Percentiles rank a stretch among this genome's conserved stretches.
These are phyloP conservation scores for Morpho achilles DNA, from an alignment of 2,888 invertebrate genomes.

Conservation along the genomic window DNA sequence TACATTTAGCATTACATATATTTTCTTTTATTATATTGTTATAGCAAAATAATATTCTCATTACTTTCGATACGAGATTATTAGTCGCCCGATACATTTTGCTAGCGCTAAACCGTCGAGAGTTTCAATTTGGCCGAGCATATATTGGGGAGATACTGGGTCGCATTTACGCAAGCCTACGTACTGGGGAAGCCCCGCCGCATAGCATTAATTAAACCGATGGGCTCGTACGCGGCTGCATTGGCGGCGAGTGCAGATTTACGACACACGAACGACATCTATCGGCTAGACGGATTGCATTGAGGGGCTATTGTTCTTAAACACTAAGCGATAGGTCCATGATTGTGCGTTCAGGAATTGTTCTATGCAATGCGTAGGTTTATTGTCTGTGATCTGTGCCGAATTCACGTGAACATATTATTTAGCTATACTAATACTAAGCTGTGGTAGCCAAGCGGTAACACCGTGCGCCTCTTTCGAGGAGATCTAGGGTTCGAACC, in stretches of 20 bases:
- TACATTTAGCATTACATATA: too few species aligned
- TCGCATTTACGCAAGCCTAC: background rate
- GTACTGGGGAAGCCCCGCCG: slow-evolving; percentile 49
- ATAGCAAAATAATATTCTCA: too few species aligned
- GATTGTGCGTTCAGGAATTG: slow-evolving; percentile 42
- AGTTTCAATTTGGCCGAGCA: background rate
- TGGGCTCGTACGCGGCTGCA: slow-evolving; percentile 71
- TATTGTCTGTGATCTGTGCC: background rate
- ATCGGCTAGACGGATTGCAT: slow-evolving; percentile 77
- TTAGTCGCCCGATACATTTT: too few species aligned
- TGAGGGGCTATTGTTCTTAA: slow-evolving; percentile 74
- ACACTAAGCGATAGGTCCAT: slow-evolving; percentile 49
- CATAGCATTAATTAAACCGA: slow-evolving; percentile 75
- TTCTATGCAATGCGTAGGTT: background rate
- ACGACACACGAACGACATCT: slow-evolving; percentile 75
- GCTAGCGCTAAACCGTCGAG: too few species aligned
- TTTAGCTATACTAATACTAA: too few species aligned
- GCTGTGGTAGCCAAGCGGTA: too few species aligned
- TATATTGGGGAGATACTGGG: background rate
- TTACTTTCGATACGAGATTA: background rate
- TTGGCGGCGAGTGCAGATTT: slow-evolving; percentile 73
- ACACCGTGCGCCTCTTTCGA: too few species aligned
- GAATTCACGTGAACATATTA: too few species aligned
- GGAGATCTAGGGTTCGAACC: too few species aligned
- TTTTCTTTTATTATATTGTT: too few species aligned